phyloP scores from a whole-genome alignment of 1,140 invertebrate genomes.

The Bombyx mandarina region DNA sequence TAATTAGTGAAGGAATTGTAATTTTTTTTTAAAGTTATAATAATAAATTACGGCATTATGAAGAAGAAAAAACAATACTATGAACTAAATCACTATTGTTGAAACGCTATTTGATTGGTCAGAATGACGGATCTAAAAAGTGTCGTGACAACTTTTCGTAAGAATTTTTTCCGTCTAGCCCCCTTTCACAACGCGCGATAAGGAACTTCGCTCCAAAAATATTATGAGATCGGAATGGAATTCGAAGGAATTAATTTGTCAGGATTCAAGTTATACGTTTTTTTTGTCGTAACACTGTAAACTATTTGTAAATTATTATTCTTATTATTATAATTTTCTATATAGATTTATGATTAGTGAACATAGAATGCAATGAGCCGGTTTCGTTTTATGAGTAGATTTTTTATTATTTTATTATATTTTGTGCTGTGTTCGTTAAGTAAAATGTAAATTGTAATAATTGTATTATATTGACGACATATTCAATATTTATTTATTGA shows the following conservation, averaged over 20 bases:
- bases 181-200: too few species aligned
- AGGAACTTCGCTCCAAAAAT: not conserved
- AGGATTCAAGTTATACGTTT: conserved; percentile 61
- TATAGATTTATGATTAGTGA: conserved; percentile 58
- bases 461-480: conserved; percentile 66
- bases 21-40: too few species aligned
- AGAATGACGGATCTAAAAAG: too few species aligned
- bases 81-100: too few species aligned
- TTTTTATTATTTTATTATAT: conserved; percentile 36
- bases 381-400: conserved; percentile 52
- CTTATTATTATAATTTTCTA: conserved; percentile 33
- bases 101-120: too few species aligned
- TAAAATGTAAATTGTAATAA: conserved; percentile 67
- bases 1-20: too few species aligned
- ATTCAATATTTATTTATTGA: conserved; percentile 70
- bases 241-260: conserved; percentile 32
- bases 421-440: conserved; percentile 70
- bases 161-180: too few species aligned
- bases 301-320: conserved; percentile 63
- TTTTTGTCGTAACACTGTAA: conserved; percentile 43
- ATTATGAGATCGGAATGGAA: conserved; percentile 24
- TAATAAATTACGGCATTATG: too few species aligned
- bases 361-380: conserved; percentile 55
- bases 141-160: too few species aligned
- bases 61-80: too few species aligned